phyloP scores from a whole-genome alignment of 2,797 vertebrate species.

The Danio choprae region DNA sequence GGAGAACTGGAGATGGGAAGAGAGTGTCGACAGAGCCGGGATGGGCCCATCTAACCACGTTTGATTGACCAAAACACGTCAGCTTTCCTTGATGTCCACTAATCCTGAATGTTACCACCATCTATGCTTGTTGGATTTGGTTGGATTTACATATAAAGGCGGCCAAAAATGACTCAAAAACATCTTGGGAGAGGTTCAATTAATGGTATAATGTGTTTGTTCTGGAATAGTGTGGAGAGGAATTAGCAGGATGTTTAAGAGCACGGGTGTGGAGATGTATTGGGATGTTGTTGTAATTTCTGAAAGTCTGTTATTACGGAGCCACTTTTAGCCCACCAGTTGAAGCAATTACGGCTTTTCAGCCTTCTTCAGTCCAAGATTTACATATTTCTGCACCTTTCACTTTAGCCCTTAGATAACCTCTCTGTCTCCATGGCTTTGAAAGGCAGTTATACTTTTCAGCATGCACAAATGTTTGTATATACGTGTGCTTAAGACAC shows the following conservation, averaged over 20 bases:
- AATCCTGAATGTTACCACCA: constrained; percentile 8
- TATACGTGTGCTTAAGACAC: constrained; percentile 41
- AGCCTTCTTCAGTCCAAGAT: constrained; percentile 26
- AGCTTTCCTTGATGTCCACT: constrained; percentile 22
- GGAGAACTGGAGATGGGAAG: constrained; percentile 63
- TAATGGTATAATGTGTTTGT: constrained; percentile 40
- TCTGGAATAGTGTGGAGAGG: constrained; percentile 11
- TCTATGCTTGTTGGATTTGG: constrained; percentile 6
- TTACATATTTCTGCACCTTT: constrained; percentile 31
- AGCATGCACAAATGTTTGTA: constrained; percentile 45
- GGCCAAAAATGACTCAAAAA: constrained; percentile 21
- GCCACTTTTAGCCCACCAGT: neutral
- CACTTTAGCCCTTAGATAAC: constrained; percentile 39
- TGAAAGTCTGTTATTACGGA: constrained; percentile 16
- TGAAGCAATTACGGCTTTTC: constrained; percentile 21
- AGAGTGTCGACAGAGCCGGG: constrained; percentile 65
- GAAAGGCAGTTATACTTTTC: constrained; percentile 32
- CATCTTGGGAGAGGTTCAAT: constrained; percentile 9
- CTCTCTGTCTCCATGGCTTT: constrained; percentile 4
- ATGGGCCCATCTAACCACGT: constrained; percentile 34
- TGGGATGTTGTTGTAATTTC: constrained; percentile 24
- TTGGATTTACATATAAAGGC: neutral
- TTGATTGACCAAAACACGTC: neutral
- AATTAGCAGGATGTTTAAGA: constrained; percentile 32
- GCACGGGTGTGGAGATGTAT: constrained; percentile 11